Evolutionary conservation across 2,113 vertebrate genomes (phyloP).

Genomic region (Dunckerocampus dactyliophorus): DNA sequence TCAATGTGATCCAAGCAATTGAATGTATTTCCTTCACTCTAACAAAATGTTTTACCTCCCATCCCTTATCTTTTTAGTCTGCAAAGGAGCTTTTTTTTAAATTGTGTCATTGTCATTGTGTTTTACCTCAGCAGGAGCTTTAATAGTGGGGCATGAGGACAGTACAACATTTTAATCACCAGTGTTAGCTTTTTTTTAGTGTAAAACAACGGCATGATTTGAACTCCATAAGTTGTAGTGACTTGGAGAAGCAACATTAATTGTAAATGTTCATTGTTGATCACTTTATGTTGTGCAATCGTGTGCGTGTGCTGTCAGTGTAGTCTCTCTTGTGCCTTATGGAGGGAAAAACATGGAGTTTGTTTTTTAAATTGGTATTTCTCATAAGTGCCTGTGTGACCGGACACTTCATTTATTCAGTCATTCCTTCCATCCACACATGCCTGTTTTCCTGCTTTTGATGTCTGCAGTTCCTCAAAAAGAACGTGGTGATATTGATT

Average conservation of each 20-base stretch:
- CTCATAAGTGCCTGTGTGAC: slow-evolving; percentile 67
- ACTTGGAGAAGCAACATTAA: background rate
- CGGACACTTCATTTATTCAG: slow-evolving; percentile 9
- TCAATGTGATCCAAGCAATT: slow-evolving; percentile 27
- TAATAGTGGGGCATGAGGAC: background rate
- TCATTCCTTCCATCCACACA: too few relatives aligned
- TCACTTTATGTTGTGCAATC: background rate
- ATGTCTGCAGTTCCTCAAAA: slow-evolving; percentile 44
- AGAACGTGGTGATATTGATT: slow-evolving; percentile 46
- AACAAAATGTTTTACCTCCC: slow-evolving; percentile 1
- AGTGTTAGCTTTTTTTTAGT: background rate
- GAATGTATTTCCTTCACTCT: slow-evolving; percentile 37
- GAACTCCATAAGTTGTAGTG: background rate
- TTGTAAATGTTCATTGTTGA: background rate
- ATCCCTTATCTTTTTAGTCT: background rate
- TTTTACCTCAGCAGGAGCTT: background rate
- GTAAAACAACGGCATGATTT: background rate
- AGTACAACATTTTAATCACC: background rate
- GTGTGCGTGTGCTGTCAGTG: slow-evolving; percentile 23
- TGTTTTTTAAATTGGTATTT: slow-evolving; percentile 30
- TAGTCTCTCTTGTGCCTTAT: slow-evolving; percentile 62
- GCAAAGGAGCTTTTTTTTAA: background rate
- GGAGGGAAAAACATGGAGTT: slow-evolving; percentile 32
- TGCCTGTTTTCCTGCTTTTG: slow-evolving; percentile 23
- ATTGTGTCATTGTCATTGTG: background rate